phyloP scores from a whole-genome alignment of 1,140 invertebrate species.

The Cydia splendana region DNA sequence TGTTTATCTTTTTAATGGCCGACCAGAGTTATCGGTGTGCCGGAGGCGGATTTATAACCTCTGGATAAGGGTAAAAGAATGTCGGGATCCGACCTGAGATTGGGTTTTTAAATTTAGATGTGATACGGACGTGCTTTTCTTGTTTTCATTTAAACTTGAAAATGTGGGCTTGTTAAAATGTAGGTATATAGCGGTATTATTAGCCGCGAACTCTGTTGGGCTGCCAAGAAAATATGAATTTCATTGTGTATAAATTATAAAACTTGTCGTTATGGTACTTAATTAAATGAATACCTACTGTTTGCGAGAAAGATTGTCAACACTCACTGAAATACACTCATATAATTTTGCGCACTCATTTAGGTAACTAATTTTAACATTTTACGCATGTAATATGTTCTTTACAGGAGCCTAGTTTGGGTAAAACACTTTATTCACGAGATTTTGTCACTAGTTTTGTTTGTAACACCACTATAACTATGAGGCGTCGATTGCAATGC shows the following conservation, averaged over 20 bases:
- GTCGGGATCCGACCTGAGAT: conserved; percentile 64
- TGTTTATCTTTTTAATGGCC: conserved; percentile 79
- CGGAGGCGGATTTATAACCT: conserved; percentile 71
- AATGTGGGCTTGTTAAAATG: conserved; percentile 27
- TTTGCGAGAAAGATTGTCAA: background rate
- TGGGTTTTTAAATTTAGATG: conserved; percentile 76
- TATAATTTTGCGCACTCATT: background rate
- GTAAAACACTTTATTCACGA: background rate
- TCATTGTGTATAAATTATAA: background rate
- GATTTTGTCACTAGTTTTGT: background rate
- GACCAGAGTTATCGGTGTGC: conserved; percentile 69
- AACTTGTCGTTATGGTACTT: background rate
- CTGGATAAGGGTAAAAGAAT: conserved; percentile 73
- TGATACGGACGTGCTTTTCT: conserved; percentile 53
- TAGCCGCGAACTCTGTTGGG: background rate
- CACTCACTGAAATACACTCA: conserved; percentile 4
- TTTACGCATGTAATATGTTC: background rate
- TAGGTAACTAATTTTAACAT: background rate
- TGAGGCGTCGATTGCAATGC: background rate
- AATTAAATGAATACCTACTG: background rate
- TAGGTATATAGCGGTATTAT: conserved; percentile 15
- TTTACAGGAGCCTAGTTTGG: background rate
- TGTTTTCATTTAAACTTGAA: conserved; percentile 44
- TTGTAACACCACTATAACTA: background rate
- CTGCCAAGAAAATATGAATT: conserved; percentile 13